phyloP scores from a whole-genome alignment of 2,797 vertebrate species.

The Megaceryle alcyon region DNA sequence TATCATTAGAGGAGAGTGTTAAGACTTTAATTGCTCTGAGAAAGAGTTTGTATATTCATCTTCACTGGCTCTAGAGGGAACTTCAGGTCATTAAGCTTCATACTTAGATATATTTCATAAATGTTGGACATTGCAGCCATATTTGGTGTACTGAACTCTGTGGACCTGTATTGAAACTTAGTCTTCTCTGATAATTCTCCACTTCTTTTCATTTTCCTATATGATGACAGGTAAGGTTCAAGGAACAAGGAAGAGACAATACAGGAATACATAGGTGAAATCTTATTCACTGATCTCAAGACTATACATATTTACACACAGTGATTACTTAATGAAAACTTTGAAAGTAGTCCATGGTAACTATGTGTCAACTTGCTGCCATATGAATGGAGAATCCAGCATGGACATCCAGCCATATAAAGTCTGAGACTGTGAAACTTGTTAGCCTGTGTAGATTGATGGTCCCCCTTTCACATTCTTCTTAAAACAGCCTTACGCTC shows the following conservation, averaged over 20 bases:
- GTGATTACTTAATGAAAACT: not conserved
- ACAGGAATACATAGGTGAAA: not conserved
- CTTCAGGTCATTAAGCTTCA: not conserved
- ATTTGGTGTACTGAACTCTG: not conserved
- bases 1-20: not conserved
- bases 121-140: not conserved
- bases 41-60: not conserved
- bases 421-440: not conserved
- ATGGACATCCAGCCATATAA: not conserved
- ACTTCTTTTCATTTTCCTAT: not conserved
- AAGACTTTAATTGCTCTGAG: not conserved
- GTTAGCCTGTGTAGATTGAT: not conserved
- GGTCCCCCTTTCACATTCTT: not conserved
- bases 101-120: not conserved
- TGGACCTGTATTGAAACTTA: not conserved
- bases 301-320: not conserved
- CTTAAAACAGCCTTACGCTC: not conserved
- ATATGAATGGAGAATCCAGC: not conserved
- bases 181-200: not conserved
- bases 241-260: not conserved
- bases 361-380: not conserved
- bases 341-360: not conserved
- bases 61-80: not conserved
- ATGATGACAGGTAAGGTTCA: not conserved
- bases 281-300: not conserved